Conservation (phyloP, 1,140 invertebrate species). For the Eubasilissa regina region DNA sequence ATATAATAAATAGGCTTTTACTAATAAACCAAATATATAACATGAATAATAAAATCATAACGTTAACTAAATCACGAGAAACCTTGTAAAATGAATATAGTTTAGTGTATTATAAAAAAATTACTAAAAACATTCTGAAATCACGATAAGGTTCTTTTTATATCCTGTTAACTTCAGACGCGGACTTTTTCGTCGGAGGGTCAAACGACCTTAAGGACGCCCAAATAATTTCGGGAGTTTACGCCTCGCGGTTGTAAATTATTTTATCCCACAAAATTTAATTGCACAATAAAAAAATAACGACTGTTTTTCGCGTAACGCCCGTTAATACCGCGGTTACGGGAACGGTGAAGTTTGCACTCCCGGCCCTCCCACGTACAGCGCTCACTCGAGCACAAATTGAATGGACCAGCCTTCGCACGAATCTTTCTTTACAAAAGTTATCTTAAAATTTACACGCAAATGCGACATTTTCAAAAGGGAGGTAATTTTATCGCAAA, state of each 20-base stretch:
- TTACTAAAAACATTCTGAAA: constrained; percentile 17
- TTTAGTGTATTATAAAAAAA: background rate
- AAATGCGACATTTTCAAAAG: background rate
- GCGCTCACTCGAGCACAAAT: background rate
- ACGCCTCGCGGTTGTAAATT: constrained; percentile 14
- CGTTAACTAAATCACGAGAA: background rate
- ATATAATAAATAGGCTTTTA: too few relatives aligned
- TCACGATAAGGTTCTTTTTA: constrained; percentile 29
- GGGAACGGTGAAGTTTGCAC: background rate
- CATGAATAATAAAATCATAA: too few relatives aligned
- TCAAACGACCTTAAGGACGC: constrained; percentile 12
- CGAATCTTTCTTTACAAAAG: background rate
- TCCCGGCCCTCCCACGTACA: background rate
- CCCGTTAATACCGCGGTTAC: constrained; percentile 10
- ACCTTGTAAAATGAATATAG: constrained; percentile 19
- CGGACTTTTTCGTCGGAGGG: background rate
- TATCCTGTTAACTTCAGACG: constrained; percentile 34
- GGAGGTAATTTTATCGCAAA: constrained; percentile 10
- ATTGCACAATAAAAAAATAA: constrained; percentile 36
- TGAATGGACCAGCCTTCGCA: background rate
- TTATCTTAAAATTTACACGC: background rate
- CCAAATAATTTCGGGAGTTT: background rate
- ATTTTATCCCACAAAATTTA: constrained; percentile 12
- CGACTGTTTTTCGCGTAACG: constrained; percentile 26
- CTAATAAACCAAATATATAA: too few relatives aligned